Conservation (phyloP, 2,888 invertebrate species). For the Sinotaia quadrata region DNA sequence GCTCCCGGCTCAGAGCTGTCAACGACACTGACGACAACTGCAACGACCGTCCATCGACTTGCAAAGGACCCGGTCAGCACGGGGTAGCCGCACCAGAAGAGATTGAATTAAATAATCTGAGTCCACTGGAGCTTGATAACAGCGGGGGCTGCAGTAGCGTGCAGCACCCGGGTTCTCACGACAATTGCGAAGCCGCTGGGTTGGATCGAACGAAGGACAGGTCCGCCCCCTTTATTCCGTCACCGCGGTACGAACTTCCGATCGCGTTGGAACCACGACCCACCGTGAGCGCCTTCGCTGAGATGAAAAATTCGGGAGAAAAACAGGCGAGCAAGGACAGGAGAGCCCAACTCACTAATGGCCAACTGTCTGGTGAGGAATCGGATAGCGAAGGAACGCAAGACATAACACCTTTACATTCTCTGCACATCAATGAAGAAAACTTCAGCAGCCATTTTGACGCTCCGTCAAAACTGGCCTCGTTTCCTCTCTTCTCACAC, state of each 20-base stretch:
- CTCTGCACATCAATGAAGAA: constrained; percentile 31
- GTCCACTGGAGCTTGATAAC: no score
- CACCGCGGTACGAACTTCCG: not conserved
- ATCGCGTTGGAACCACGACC: not conserved
- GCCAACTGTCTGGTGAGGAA: constrained; percentile 3
- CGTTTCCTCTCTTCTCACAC: no score
- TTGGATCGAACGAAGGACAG: not conserved
- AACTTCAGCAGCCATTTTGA: constrained; percentile 19
- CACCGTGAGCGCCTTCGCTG: not conserved
- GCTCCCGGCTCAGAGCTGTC: constrained; percentile 41
- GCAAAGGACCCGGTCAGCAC: not conserved
- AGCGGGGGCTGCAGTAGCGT: not conserved
- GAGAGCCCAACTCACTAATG: not conserved
- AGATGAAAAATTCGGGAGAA: not conserved
- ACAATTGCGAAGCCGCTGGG: not conserved
- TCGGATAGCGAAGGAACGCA: constrained; percentile 19
- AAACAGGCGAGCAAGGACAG: not conserved
- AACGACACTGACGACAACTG: constrained; percentile 35
- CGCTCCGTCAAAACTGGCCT: no score
- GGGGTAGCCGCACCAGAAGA: not conserved
- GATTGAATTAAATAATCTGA: no score
- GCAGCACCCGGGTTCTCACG: not conserved
- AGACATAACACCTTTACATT: constrained; percentile 5
- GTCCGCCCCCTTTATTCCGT: not conserved
- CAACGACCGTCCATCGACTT: not conserved